phyloP scores from a whole-genome alignment of 2,113 vertebrate species.

The Callaeas wilsoni region DNA sequence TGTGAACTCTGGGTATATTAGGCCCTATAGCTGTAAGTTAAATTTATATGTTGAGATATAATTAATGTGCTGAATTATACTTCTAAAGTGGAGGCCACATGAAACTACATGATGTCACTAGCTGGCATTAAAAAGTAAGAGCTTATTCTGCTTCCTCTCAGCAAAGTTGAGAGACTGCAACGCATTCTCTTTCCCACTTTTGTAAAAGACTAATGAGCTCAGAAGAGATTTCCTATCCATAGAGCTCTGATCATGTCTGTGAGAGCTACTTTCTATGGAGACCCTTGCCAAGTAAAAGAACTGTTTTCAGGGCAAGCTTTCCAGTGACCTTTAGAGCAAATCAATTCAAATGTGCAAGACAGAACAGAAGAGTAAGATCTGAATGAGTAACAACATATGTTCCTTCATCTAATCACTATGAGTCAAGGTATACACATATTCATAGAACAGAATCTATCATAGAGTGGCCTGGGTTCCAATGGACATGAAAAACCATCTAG shows the following conservation, averaged over 20 bases:
- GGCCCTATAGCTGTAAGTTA: neutral
- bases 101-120: neutral
- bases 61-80: slow-evolving; percentile 3
- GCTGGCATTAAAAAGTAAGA: neutral
- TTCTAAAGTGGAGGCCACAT: neutral
- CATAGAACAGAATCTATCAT: neutral
- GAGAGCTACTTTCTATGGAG: neutral
- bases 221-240: neutral
- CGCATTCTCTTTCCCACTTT: neutral
- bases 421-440: neutral
- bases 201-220: neutral
- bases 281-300: neutral
- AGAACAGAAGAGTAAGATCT: neutral
- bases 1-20: neutral
- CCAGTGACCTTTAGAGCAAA: neutral
- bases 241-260: neutral
- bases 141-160: neutral
- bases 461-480: neutral
- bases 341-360: neutral
- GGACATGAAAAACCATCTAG: neutral
- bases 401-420: neutral
- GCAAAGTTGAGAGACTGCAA: neutral
- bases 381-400: neutral
- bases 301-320: neutral
- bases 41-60: neutral